A percentile compares a stretch with the other conserved stretches of the same genome.
Conservation (phyloP, 2,113 vertebrate genomes). For the Chunga burmeisteri region DNA sequence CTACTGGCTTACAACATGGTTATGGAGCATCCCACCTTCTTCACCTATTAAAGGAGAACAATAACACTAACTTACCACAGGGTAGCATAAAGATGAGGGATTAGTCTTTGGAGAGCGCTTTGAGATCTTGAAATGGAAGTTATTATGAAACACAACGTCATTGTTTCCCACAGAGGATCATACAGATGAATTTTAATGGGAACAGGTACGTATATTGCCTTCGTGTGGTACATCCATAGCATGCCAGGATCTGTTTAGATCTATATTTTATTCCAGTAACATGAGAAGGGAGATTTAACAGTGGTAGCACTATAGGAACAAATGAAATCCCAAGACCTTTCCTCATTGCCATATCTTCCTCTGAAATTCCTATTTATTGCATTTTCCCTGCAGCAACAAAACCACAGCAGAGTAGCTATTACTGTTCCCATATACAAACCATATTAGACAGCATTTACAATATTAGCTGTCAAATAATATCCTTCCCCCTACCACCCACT, state of each 20-base stretch:
- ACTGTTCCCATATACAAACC: slow-evolving; percentile 36
- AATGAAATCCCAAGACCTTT: slow-evolving; percentile 26
- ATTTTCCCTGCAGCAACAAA: slow-evolving; percentile 49
- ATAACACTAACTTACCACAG: not conserved
- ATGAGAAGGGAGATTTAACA: not conserved
- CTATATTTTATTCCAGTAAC: not conserved
- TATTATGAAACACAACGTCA: not conserved
- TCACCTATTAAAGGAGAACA: not conserved
- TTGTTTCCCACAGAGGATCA: not conserved
- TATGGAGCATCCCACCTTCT: not conserved
- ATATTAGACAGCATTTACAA: slow-evolving; percentile 39
- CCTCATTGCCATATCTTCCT: not conserved
- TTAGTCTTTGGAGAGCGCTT: not conserved
- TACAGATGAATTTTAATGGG: not conserved
- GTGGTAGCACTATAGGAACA: not conserved
- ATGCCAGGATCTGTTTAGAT: not conserved
- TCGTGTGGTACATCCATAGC: not conserved
- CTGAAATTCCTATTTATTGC: slow-evolving; percentile 33
- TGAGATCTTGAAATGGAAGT: not conserved
- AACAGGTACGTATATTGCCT: not conserved
- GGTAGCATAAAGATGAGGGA: not conserved
- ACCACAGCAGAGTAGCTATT: slow-evolving; percentile 31
- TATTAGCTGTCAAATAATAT: slow-evolving; percentile 54
- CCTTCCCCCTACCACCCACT: not conserved
- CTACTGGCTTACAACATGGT: not conserved